Evolutionary conservation across 1,140 invertebrate species (phyloP), one percentile per base, ranked within the genome.

Genomic region (Bombus superbus): DNA sequence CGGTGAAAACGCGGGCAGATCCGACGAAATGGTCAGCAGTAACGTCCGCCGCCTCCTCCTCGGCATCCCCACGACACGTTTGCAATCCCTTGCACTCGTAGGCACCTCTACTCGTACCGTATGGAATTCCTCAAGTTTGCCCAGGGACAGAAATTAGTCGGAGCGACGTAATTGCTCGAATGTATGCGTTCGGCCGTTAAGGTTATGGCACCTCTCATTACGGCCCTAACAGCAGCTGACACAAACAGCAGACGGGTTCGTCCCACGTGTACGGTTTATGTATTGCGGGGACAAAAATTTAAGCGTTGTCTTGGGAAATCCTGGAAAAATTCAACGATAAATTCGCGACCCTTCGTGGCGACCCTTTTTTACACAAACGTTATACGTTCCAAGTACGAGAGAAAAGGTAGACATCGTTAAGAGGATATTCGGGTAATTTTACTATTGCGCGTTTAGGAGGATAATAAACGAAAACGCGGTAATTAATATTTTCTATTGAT

Each of bases 181-280:
- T 89, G 88, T 90, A 89, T 89, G 89, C 85, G 88, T 89, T 90
- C 81, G 69, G 81, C 88, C 89, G 88, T 90, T 90, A 89, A 89
- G 88, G 85, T 90, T 90, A 90, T 90, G 87, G 88, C 88, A 87
- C 88, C 78, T 90, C 89, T 90, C 89, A 89, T 90, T 90, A 90
- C 88, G 83, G 76, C 69, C 73, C 84, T 84, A 90, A 90, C 87
- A 88, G 85, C 88, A 84, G 87, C 85, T 88, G 88, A 90, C 88
- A 87, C 85, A 74, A 81, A 53, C 77, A 44, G 62, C 73, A 62
- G 82, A 84, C 74, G 78, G 57, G 78, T 81, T 85, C 59, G 66
- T 81, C 88, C 78, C 77, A 44, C 79, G 40, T 42, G 72, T 78
- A 64, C 82, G 47, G 68, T 87, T 69, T 73, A 25, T 28, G 38